Evolutionary conservation across 2,797 vertebrate species (phyloP).

Genomic region (Gobionotothen gibberifrons): DNA sequence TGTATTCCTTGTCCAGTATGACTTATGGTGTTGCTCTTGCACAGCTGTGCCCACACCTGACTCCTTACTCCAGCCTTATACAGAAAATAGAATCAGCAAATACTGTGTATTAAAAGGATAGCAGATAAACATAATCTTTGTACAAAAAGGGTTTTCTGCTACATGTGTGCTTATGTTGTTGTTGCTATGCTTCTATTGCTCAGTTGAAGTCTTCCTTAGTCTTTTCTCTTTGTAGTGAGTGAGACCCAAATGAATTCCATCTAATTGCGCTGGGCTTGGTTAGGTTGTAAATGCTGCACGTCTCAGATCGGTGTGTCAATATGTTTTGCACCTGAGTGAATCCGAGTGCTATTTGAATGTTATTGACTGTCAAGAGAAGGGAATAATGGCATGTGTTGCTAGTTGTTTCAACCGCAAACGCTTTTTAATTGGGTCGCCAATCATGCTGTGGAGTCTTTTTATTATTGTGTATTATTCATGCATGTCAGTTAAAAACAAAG

Average conservation of each 20-base stretch:
- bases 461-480: neutral
- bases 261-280: neutral
- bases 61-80: neutral
- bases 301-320: slow-evolving; percentile 13
- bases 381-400: slow-evolving; percentile 14
- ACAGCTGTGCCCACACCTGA: neutral
- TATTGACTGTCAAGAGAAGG: slow-evolving; percentile 7
- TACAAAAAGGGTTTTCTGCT: neutral
- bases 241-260: neutral
- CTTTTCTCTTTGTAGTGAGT: neutral
- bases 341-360: slow-evolving; percentile 12
- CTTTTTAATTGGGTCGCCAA: slow-evolving; percentile 2
- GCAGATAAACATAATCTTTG: no score
- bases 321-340: neutral
- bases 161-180: neutral
- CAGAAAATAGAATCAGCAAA: neutral
- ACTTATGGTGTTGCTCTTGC: slow-evolving; percentile 8
- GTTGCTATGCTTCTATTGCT: neutral
- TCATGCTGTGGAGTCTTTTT: neutral
- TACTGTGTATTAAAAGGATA: neutral
- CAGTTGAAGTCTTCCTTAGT: neutral
- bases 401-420: neutral
- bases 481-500: no score
- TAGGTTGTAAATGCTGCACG: neutral
- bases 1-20: neutral